Base-by-base conservation (phyloP, 2,113 vertebrate genomes). In the Gymnarchus niloticus region DNA sequence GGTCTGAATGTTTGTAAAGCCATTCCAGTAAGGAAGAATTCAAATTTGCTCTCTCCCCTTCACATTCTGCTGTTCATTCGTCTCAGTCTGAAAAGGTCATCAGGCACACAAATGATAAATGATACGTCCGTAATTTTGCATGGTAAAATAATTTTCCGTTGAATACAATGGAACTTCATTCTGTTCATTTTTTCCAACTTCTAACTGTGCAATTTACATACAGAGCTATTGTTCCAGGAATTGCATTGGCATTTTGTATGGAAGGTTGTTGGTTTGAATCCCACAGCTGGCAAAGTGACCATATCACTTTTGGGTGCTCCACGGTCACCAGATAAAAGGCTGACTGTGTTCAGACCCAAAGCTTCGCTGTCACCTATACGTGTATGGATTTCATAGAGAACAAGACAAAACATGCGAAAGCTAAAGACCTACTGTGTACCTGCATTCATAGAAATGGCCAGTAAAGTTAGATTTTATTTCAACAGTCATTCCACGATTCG, bases 401-500 rank as follows among this genome's bases (percentile, higher is more conserved):
- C n/a, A n/a, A n/a, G n/a, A n/a, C n/a, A n/a, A n/a, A n/a, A n/a
- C n/a, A n/a, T n/a, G n/a, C n/a, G n/a, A n/a, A n/a, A n/a, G n/a
- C n/a, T n/a, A n/a, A n/a, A n/a, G n/a, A n/a, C n/a, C n/a, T n/a
- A n/a, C n/a, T n/a, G n/a, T n/a, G n/a, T n/a, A n/a, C n/a, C n/a
- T n/a, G n/a, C n/a, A n/a, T n/a, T n/a, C n/a, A n/a, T n/a, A n/a
- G n/a, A n/a, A n/a, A n/a, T n/a, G n/a, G n/a, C n/a, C n/a, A n/a
- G n/a, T n/a, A n/a, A n/a, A n/a, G n/a, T n/a, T n/a, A n/a, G n/a
- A n/a, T n/a, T n/a, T n/a, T n/a, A n/a, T n/a, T n/a, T n/a, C n/a
- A n/a, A n/a, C n/a, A n/a, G n/a, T 44, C 23, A 84, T 84, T 84
- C 44, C 25, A 46, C 65, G 57, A 56, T 49, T 65, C 83, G 6